Base-by-base conservation (phyloP, 2,888 invertebrate species). In the Peribatodes rhomboidaria region DNA sequence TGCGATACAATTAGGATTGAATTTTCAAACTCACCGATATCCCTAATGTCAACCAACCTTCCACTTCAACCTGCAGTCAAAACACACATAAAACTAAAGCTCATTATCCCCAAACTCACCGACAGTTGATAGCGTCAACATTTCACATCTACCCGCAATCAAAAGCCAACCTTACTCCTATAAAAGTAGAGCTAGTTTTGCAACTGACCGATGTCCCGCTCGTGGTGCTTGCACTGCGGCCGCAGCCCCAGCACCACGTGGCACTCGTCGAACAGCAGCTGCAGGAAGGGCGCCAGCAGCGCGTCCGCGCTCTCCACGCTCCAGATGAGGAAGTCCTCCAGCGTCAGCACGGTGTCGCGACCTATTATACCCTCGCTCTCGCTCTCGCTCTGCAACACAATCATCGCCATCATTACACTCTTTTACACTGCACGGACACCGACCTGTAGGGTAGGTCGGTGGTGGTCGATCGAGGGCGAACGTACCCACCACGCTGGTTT, bases 271-370 rank as follows among this genome's bases (percentile, higher is more conserved):
- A 96, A 96, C 69, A 97, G 87, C 46, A 97, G 90, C 80, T 96
- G 95, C 57, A 97, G 86, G 80, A 97, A 95, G 1, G 96, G 96
- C 60, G 95, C 94, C 58, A 96, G 94, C 63, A 97, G 87, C 72
- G 96, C 95, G 71, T 96, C 93, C 0, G 92, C 93, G 65, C 94
- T 94, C 80, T 95, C 95, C 60, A 97, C 95, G 64, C 96, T 96
- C 98, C 98, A 98, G 78, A 98, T 96, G 73, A 98, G 94, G 87
- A 97, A 98, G 84, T 98, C 98, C 80, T 98, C 98, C 72, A 96
- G 94, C 0, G 96, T 84, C 1, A 93, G 83, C 14, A 87, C 92
- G 75, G 83, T 80, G 61, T 84, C 87, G 22, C 71, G 67, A 0
- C 78, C 75, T 47, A 83, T 81, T 9, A 81, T 67, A 1, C 79